Base-by-base conservation (phyloP, 2,888 invertebrate genomes). In the Panzeria rudis region DNA sequence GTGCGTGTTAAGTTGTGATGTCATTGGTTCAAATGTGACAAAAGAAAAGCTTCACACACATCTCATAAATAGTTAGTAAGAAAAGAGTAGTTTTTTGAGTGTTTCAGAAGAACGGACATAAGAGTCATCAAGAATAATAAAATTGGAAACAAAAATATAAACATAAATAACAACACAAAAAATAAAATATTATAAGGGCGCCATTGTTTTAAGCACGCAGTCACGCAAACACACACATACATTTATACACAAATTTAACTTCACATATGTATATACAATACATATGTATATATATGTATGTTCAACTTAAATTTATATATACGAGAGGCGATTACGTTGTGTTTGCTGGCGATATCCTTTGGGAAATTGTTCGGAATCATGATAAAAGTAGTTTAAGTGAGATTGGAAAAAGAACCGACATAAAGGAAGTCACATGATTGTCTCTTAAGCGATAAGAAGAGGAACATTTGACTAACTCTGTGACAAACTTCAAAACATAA, bases 101-200 rank as follows among this genome's bases (percentile, higher is more conserved):
- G 35, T 59, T 52, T 72, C 44, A 73, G 50, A 68, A 69, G 52
- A 47, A 73, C 17, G 69, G 71, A 50, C 71, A 38, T 66, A 50
- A 76, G 66, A 64, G 47, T 59, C 71, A 50, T 77, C 71, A 77
- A 17, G 52, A 50, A 52, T 71, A 64, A 72, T 59, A 66, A 56
- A 73, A 61, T 38, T 23, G 35, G 38, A 47, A 47, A 38, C 35
- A 47, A 47, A 59, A 72, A 47, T 5, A 59, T 32, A 59, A 59
- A 13, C 41, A 61, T 9, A 17, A 50, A 11, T 17, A 6, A 50
- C 47, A 32, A 23, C 7, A 41, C 25, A 44, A 41, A 44, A 52
- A 66, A 7, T 50, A 15, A 20, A 52, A 56, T 52, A 23, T 77
- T 76, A 54, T 23, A 38, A 71, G 35, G 76, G 69, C 82, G 76